Base-by-base conservation (phyloP, 2,113 vertebrate species). In the Seriola aureovittata region DNA sequence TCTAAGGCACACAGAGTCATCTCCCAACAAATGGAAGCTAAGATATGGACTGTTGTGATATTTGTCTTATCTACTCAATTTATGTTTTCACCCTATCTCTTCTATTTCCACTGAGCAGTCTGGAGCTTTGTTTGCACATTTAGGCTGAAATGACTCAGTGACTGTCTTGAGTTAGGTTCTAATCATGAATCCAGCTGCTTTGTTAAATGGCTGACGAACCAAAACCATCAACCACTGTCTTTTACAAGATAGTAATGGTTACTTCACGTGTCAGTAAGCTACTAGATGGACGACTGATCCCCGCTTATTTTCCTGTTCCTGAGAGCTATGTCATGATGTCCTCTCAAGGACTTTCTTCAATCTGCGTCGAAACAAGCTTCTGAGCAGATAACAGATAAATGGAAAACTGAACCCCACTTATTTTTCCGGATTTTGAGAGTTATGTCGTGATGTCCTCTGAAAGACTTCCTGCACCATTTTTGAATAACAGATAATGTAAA, bases 301-400 rank as follows among this genome's bases (percentile, higher is more conserved):
- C n/a, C 1, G 21, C 50, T 17, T 38, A n/a, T 67, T 74, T 69
- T 1, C 48, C 17, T 50, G 17, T 8, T 50, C 17, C 7, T 50
- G 17, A 50, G 17, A 50, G 17, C 29, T 42, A 11, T 42, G 40
- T 42, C 40, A 42, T 42, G 40, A 17, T 32, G 64, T 72, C 42
- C 40, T 25, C 73, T 72, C 40, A 66, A 36, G 71, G 36, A n/a
- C n/a, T 16, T 16, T 38, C 21, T 55, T 63, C 21, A 60, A 52
- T 54, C 19, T n/a, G 21, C 50, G 3, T 10, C 11, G 66, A 60
- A 73, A 65, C 40, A 60, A 69, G 46, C 40, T 34, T 66, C 63
- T 68, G 52, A 75, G 64, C 48, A 48, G 73, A 89, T 69, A 78
- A 78, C 36, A 71, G 42, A 60, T 68, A 12, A 70, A 75, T 66